Base-by-base conservation (phyloP, 2,797 vertebrate genomes). In the Argentina silus region DNA sequence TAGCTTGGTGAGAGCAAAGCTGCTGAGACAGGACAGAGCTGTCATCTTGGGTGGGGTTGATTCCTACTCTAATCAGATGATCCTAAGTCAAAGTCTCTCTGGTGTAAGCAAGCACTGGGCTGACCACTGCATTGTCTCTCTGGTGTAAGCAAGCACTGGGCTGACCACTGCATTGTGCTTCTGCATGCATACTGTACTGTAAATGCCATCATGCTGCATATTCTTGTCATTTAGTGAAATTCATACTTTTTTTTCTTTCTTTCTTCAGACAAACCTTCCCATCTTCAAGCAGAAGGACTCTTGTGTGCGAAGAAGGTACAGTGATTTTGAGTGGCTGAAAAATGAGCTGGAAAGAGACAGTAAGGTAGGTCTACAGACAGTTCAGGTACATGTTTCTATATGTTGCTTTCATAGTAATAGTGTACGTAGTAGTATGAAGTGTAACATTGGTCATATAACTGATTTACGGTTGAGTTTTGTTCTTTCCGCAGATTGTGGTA, bases 271-370 rank as follows among this genome's bases (percentile, higher is more conserved):
- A 83, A 96, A 96, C 78, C 93, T 96, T 60, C 95, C 95, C 11
- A 96, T 96, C 88, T 96, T 96, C 86, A 96, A 96, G 85, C 72
- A 94, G 87, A 96, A 96, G 83, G 95, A 96, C 66, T 96, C 95
- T 0, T 95, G 94, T 62, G 95, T 96, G 74, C 92, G 95, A 67
- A 92, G 95, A 86, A 91, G 95, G 87, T 96, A 96, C 86, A 96
- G 95, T 0, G 95, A 96, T 82, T 96, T 96, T 76, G 95, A 96
- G 67, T 96, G 95, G 95, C 83, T 96, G 81, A 96, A 96, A 84
- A 96, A 96, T 83, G 95, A 96, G 83, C 86, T 96, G 91, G 95
- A 96, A 75, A 87, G 95, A 82, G 95, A 96, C 89, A 96, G 95
- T 83, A 96, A 96, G 95, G 95, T 95, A 88, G 86, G 90, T 14